These are phyloP conservation scores for Sinella curviseta DNA, from an alignment of 1,140 invertebrate species.

Conservation along the genomic window DNA sequence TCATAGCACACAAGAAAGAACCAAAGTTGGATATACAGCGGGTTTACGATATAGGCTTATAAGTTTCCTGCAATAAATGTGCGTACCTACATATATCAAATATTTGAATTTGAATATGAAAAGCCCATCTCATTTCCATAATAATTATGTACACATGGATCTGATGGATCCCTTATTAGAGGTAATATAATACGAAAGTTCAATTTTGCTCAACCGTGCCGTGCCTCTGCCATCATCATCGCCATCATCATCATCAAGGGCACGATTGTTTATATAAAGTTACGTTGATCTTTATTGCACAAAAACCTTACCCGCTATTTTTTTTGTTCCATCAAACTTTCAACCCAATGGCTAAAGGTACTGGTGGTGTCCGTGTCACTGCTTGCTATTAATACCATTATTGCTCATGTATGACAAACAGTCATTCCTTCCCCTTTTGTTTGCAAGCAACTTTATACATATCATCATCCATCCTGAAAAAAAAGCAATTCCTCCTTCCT, in stretches of 20 bases:
- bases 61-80: neutral
- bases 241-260: neutral
- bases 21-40: too few species aligned
- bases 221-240: neutral
- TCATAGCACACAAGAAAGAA: too few species aligned
- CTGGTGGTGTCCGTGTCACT: neutral
- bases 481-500: neutral
- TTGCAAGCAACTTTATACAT: neutral
- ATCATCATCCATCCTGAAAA: neutral
- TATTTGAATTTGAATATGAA: slow-evolving; percentile 19
- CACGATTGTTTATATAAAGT: neutral
- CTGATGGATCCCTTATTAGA: slow-evolving; percentile 1
- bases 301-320: neutral
- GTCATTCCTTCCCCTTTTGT: neutral
- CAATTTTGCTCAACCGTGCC: neutral
- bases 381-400: neutral
- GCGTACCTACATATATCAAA: neutral
- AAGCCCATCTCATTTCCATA: slow-evolving; percentile 23
- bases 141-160: slow-evolving; percentile 22
- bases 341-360: neutral
- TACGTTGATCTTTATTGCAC: neutral
- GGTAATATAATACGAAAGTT: slow-evolving; percentile 9
- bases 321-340: neutral
- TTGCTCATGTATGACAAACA: slow-evolving; percentile 7
- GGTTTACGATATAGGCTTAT: too few species aligned